A percentile compares a stretch with the other conserved stretches of the same genome.
These are phyloP conservation scores for cattle (Bos taurus) DNA, from an alignment of 2,113 vertebrate species.

Conservation along the genomic window DNA sequence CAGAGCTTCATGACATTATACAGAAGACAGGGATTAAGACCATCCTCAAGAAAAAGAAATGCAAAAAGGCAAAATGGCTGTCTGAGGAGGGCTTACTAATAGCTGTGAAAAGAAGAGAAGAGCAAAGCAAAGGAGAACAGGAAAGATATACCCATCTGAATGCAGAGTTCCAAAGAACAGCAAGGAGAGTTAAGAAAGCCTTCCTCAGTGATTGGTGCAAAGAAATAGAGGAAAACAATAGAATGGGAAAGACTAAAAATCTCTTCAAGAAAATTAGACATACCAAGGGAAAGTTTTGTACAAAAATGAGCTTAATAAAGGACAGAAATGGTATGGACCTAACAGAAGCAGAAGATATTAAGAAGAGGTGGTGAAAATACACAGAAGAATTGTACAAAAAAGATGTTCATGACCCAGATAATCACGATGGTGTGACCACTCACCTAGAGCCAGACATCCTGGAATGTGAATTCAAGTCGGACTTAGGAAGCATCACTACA, in stretches of 20 bases:
- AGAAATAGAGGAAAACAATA: background rate
- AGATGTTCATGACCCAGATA: background rate
- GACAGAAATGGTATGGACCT: background rate
- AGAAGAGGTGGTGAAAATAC: background rate
- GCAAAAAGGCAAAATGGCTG: background rate
- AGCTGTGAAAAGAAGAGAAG: background rate
- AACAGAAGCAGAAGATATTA: background rate
- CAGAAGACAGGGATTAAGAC: background rate
- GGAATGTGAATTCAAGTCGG: background rate
- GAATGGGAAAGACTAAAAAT: background rate
- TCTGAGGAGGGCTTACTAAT: background rate
- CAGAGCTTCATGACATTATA: background rate
- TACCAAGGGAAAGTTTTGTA: background rate
- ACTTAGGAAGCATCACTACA: background rate
- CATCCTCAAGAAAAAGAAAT: background rate
- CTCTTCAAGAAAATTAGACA: background rate
- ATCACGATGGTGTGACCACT: background rate
- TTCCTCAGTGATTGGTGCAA: background rate
- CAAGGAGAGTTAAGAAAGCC: background rate
- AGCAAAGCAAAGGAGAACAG: background rate
- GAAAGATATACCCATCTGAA: background rate
- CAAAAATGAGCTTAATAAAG: background rate
- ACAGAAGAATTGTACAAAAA: background rate
- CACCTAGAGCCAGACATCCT: background rate
- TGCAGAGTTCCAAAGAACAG: background rate